A percentile compares a stretch with the other conserved stretches of the same genome.
Conservation (phyloP, 1,140 invertebrate genomes). For the Lordiphosa mommai region DNA sequence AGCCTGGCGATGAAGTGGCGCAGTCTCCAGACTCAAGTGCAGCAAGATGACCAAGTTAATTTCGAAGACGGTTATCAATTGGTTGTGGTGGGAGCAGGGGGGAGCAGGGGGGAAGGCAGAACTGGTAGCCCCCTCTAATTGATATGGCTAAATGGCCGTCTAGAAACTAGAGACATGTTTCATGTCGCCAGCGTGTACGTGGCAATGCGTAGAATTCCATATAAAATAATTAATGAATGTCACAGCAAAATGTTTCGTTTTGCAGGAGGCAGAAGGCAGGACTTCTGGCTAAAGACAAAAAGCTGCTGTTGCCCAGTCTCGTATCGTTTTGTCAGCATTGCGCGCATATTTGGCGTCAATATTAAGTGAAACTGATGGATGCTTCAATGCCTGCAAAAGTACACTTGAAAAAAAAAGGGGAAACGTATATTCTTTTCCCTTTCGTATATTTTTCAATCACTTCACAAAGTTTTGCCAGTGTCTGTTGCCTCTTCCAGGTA, state of each 20-base stretch:
- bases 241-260: conserved; percentile 71
- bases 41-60: conserved; percentile 75
- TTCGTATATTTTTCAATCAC: not conserved
- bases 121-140: conserved; percentile 51
- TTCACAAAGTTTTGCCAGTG: conserved; percentile 15
- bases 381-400: conserved; percentile 34
- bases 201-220: conserved; percentile 78
- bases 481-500: conserved; percentile 31
- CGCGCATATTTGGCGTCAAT: conserved; percentile 79
- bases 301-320: conserved; percentile 23
- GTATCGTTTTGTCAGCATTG: conserved; percentile 78
- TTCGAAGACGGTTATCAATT: conserved; percentile 65
- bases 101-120: conserved; percentile 14
- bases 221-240: conserved; percentile 80
- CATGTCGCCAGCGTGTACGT: conserved; percentile 78
- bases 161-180: conserved; percentile 62
- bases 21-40: conserved; percentile 57
- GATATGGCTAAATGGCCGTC: conserved; percentile 74
- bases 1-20: conserved; percentile 49
- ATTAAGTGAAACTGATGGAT: conserved; percentile 80
- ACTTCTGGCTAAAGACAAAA: conserved; percentile 9
- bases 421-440: not conserved
- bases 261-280: conserved; percentile 23
- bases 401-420: conserved; percentile 13
- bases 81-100: not conserved